A percentile compares a stretch with the other conserved stretches of the same genome.
These are phyloP conservation scores for Hydra vulgaris DNA, from an alignment of 30 jellyfish, hydroid and myxozoan species.

Conservation along the genomic window DNA sequence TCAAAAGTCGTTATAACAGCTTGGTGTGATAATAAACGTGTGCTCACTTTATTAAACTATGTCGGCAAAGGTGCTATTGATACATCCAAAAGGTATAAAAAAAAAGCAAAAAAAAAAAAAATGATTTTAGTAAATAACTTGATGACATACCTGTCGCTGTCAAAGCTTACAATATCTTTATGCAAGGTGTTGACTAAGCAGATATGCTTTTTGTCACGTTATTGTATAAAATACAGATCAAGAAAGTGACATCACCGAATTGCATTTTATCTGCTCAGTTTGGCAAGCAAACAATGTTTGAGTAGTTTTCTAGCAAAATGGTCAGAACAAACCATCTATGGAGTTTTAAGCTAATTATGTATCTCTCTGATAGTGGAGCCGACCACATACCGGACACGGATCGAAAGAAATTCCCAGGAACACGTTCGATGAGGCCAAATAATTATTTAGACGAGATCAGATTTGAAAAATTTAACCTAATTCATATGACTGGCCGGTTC, in stretches of 20 bases:
- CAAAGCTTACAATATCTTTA: slow-evolving; percentile 1
- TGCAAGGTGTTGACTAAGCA: slow-evolving; percentile 3
- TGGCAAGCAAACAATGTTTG: too few species aligned
- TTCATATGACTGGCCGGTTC: too few species aligned
- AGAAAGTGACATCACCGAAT: not conserved
- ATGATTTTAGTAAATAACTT: not conserved
- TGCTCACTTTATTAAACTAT: slow-evolving; percentile 1
- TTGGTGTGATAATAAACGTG: slow-evolving; percentile 1
- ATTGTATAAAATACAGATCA: not conserved
- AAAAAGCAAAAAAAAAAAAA: not conserved
- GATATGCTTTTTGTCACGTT: not conserved
- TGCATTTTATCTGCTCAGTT: not conserved
- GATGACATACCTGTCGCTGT: slow-evolving; percentile 1
- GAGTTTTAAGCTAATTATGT: too few species aligned
- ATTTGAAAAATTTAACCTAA: too few species aligned
- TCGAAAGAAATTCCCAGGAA: too few species aligned
- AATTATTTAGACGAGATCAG: too few species aligned
- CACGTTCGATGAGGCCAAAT: too few species aligned
- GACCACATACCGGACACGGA: too few species aligned
- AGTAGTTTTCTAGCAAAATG: too few species aligned
- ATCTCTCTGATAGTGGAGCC: too few species aligned
- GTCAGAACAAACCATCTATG: too few species aligned
- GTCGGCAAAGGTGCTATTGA: slow-evolving; percentile 3
- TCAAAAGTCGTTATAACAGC: too few species aligned
- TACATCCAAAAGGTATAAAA: not conserved